These are phyloP conservation scores for Dendrophyllia cribrosa DNA, from an alignment of 64 coral and sea anemone genomes.

Conservation along the genomic window DNA sequence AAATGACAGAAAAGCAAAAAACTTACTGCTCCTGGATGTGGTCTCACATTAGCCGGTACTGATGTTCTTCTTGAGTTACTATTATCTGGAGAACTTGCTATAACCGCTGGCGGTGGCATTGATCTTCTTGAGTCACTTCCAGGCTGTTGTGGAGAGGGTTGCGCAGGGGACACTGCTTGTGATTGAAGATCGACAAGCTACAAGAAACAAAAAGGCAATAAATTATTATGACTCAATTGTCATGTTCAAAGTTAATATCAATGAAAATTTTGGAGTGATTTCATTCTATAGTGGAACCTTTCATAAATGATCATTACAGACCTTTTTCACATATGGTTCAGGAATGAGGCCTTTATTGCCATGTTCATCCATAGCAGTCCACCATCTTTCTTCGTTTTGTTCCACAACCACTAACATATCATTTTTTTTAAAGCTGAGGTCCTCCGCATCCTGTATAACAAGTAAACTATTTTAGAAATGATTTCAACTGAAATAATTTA, in stretches of 20 bases:
- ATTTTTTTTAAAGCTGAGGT: slow-evolving; percentile 95
- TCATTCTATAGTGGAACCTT: neutral
- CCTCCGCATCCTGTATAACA: slow-evolving; percentile 87
- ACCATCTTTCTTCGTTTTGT: slow-evolving; percentile 97
- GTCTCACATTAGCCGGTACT: slow-evolving; percentile 21
- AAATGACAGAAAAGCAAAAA: neutral
- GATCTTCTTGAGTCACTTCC: slow-evolving; percentile 12
- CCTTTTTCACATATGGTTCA: slow-evolving; percentile 90
- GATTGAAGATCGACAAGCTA: slow-evolving; percentile 27
- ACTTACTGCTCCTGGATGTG: neutral
- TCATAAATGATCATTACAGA: slow-evolving; percentile 10
- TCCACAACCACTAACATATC: slow-evolving; percentile 97
- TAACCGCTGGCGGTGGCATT: slow-evolving; percentile 6
- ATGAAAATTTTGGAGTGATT: too few species aligned
- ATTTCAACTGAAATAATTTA: too few species aligned
- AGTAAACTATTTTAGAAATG: neutral
- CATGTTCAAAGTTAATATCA: too few species aligned
- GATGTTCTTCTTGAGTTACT: slow-evolving; percentile 24
- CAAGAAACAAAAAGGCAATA: neutral
- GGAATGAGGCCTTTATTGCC: slow-evolving; percentile 93
- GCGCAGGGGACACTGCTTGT: neutral
- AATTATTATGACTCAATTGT: too few species aligned
- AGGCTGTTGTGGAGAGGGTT: neutral
- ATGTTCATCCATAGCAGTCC: slow-evolving; percentile 76
- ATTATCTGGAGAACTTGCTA: neutral